phyloP scores from a whole-genome alignment of 2,113 vertebrate species.

The Salvelinus alpinus region DNA sequence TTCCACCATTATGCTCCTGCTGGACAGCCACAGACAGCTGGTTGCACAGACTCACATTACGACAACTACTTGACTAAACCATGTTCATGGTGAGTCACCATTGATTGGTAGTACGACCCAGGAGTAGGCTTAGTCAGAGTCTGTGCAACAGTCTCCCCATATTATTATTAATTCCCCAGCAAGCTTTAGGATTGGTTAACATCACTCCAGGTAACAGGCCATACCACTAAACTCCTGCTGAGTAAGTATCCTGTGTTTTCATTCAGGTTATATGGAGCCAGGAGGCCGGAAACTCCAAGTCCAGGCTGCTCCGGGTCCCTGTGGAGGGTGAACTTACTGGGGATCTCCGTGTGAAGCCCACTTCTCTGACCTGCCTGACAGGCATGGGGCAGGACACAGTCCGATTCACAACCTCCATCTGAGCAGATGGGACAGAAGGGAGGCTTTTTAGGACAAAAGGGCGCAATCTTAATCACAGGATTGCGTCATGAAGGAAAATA shows the following conservation, averaged over 20 bases:
- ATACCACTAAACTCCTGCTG: not conserved
- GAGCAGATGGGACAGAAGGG: slow-evolving; percentile 60
- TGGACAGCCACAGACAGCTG: no score
- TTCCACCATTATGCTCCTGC: no score
- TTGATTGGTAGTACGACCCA: no score
- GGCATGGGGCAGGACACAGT: slow-evolving; percentile 66
- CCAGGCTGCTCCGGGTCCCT: slow-evolving; percentile 7
- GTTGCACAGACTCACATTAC: no score
- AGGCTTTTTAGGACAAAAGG: not conserved
- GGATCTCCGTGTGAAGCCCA: slow-evolving; percentile 58
- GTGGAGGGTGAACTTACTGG: slow-evolving; percentile 67
- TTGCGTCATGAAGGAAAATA: not conserved
- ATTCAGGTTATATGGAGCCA: not conserved
- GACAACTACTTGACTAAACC: no score
- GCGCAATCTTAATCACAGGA: not conserved
- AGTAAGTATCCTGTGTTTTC: not conserved
- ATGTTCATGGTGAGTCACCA: no score
- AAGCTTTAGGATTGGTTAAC: not conserved
- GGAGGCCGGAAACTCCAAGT: not conserved
- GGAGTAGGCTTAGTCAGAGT: no score
- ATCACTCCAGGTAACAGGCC: not conserved
- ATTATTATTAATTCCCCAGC: not conserved
- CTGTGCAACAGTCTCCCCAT: no score
- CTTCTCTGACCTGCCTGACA: slow-evolving; percentile 72
- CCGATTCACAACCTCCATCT: slow-evolving; percentile 72